phyloP scores from a whole-genome alignment of 2,113 vertebrate genomes.

The Hippopotamus amphibius region DNA sequence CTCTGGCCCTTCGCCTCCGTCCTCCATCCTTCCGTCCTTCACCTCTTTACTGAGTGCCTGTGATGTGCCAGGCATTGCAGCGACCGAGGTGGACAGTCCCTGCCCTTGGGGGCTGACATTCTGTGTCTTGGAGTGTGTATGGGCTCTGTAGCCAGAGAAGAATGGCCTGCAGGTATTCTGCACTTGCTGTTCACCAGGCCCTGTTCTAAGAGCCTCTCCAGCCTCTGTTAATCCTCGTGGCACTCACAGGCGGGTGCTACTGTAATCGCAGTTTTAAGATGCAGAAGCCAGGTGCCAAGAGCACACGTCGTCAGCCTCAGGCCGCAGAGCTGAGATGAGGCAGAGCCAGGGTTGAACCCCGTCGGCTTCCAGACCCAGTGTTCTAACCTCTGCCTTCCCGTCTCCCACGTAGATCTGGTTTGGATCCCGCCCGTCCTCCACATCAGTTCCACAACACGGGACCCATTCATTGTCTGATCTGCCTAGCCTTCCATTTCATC shows the following conservation, averaged over 20 bases:
- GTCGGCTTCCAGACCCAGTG: background rate
- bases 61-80: fast-evolving
- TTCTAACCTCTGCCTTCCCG: fast-evolving
- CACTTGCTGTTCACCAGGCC: background rate
- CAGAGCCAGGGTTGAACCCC: background rate
- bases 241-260: background rate
- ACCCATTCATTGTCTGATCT: background rate
- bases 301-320: background rate
- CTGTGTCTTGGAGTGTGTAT: background rate
- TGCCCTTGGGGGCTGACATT: background rate
- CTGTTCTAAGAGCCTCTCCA: background rate
- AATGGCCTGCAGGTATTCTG: fast-evolving
- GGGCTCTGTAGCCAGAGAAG: background rate
- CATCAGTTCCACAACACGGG: fast-evolving
- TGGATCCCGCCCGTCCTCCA: fast-evolving
- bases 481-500: background rate
- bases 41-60: background rate
- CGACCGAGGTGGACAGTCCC: fast-evolving
- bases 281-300: background rate
- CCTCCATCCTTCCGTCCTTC: background rate
- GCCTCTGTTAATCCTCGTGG: background rate
- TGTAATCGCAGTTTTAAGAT: background rate
- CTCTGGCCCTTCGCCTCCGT: background rate
- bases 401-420: background rate
- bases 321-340: background rate